These are phyloP conservation scores for Magallana gigas DNA, from an alignment of 1,140 invertebrate genomes.

Conservation along the genomic window DNA sequence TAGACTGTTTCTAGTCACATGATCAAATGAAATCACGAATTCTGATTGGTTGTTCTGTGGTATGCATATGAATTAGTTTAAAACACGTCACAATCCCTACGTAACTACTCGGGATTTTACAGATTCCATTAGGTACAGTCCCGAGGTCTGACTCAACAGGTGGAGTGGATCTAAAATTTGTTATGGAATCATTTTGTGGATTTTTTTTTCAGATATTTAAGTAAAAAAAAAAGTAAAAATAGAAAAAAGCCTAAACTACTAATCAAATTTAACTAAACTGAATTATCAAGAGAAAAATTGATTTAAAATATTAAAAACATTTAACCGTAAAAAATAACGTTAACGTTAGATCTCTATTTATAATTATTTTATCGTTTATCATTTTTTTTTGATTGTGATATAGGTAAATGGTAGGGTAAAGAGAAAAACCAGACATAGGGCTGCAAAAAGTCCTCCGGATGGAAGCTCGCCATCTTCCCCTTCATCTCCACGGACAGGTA, in stretches of 20 bases:
- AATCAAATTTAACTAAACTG: too few relatives aligned
- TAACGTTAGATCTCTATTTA: too few relatives aligned
- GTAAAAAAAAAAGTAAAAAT: too few relatives aligned
- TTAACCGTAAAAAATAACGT: too few relatives aligned
- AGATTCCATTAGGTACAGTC: neutral
- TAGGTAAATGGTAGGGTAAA: slow-evolving; percentile 18
- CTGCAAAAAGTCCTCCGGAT: neutral
- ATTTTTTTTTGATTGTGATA: too few relatives aligned
- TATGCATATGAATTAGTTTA: neutral
- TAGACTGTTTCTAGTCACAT: neutral
- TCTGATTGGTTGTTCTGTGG: neutral
- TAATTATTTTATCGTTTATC: too few relatives aligned
- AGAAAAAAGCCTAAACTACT: too few relatives aligned
- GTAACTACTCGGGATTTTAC: neutral
- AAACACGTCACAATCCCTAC: neutral
- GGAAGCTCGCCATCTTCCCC: slow-evolving; percentile 40
- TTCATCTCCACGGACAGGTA: slow-evolving; percentile 41
- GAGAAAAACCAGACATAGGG: neutral
- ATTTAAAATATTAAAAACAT: too few relatives aligned
- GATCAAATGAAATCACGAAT: neutral
- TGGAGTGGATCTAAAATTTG: too few relatives aligned
- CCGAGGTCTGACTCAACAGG: neutral
- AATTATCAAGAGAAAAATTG: too few relatives aligned
- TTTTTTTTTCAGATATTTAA: too few relatives aligned
- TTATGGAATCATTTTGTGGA: too few relatives aligned